phyloP scores from a whole-genome alignment of 2,113 vertebrate genomes.

The Lepisosteus oculatus region DNA sequence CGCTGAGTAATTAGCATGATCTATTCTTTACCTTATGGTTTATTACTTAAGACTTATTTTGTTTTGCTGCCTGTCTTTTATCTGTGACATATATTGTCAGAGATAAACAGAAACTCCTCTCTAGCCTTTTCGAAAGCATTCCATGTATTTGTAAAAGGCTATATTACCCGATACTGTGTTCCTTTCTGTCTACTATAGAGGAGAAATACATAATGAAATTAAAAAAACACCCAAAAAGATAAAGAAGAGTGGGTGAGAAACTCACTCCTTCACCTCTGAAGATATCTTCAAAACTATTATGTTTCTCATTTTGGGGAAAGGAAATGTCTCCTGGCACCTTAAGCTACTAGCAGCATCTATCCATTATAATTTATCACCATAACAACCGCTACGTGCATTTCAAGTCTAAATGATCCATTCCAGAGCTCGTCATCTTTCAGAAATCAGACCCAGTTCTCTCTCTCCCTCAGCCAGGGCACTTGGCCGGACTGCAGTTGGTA shows the following conservation, averaged over 20 bases:
- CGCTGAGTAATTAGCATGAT: too few species aligned
- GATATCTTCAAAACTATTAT: slow-evolving; percentile 43
- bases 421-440: slow-evolving; percentile 20
- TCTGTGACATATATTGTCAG: too few species aligned
- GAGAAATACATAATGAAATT: slow-evolving; percentile 59
- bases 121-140: too few species aligned
- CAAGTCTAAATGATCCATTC: slow-evolving; percentile 26
- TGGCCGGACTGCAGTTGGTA: slow-evolving; percentile 22
- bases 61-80: too few species aligned
- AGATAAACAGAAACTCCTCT: too few species aligned
- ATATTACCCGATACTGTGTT: too few species aligned
- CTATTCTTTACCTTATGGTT: too few species aligned
- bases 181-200: slow-evolving; percentile 31
- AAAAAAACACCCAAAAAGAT: too few species aligned
- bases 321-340: slow-evolving; percentile 13
- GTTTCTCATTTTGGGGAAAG: neutral
- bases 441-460: slow-evolving; percentile 8
- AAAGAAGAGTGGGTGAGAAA: too few species aligned
- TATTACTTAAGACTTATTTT: too few species aligned
- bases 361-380: slow-evolving; percentile 37
- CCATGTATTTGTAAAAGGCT: too few species aligned
- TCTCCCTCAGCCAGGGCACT: slow-evolving; percentile 21
- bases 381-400: slow-evolving; percentile 25
- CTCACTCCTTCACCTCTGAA: too few species aligned
- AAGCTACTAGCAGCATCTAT: slow-evolving; percentile 20